Evolutionary conservation across 2,888 invertebrate species (phyloP).

Genomic region (Amiota communis): DNA sequence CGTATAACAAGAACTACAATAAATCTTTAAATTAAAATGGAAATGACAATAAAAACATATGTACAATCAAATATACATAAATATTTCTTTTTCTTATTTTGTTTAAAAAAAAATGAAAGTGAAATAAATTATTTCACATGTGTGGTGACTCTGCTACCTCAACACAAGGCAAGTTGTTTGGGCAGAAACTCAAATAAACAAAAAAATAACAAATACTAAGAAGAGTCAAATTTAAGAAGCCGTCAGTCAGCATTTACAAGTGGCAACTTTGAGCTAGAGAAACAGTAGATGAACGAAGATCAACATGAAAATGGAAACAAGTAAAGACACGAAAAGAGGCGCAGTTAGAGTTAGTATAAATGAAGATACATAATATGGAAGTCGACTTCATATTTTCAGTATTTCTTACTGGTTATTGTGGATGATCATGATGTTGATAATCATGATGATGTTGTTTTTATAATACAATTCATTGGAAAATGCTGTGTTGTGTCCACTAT

Average conservation of each 20-base stretch:
- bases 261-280: too few species aligned
- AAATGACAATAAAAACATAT: background rate
- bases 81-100: too few species aligned
- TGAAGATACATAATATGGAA: too few species aligned
- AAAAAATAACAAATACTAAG: too few species aligned
- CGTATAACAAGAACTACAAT: conserved; percentile 3
- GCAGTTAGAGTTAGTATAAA: too few species aligned
- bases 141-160: background rate
- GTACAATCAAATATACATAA: too few species aligned
- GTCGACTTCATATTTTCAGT: too few species aligned
- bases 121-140: background rate
- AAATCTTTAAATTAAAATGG: background rate
- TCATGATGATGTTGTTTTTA: background rate
- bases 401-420: background rate
- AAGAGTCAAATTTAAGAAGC: too few species aligned
- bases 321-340: background rate
- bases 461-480: background rate
- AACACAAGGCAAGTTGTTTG: background rate
- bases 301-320: background rate
- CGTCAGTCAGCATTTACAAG: too few species aligned
- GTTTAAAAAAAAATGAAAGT: background rate
- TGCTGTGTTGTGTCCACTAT: background rate
- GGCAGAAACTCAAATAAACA: too few species aligned
- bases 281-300: too few species aligned
- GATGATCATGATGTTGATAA: conserved; percentile 8